Conservation (phyloP, 1,140 invertebrate genomes). For the Forficula auricularia region DNA sequence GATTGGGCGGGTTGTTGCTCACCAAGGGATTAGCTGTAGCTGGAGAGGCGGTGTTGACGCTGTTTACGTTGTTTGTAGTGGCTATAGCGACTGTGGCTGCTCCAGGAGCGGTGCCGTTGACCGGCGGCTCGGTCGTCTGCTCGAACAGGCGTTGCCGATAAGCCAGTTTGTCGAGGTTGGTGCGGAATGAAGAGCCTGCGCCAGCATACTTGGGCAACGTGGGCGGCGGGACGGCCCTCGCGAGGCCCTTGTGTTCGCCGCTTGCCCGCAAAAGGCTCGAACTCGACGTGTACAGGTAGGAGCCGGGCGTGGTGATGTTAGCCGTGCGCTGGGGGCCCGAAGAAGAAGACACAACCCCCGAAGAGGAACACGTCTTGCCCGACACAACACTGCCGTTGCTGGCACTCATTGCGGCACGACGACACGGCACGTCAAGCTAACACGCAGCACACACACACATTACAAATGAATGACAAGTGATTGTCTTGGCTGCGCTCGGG, state of each 20-base stretch:
- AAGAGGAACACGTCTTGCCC: too few species aligned
- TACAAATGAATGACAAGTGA: too few species aligned
- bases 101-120: constrained; percentile 21
- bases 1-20: not conserved
- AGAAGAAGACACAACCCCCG: too few species aligned
- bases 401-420: too few species aligned
- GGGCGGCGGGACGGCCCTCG: constrained; percentile 36
- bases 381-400: too few species aligned
- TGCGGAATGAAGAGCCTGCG: constrained; percentile 41
- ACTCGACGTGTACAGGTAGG: not conserved
- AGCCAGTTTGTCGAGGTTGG: constrained; percentile 49
- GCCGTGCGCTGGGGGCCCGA: not conserved
- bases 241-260: not conserved
- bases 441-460: too few species aligned
- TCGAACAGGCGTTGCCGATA: constrained; percentile 50
- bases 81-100: constrained; percentile 23
- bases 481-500: not conserved
- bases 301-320: not conserved
- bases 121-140: constrained; percentile 23
- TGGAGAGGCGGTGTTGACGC: not conserved
- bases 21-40: constrained; percentile 6
- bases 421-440: too few species aligned
- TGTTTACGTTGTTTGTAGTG: not conserved
- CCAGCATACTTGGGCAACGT: constrained; percentile 42
- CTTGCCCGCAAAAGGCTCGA: too few species aligned